phyloP scores from a whole-genome alignment of 2,797 vertebrate genomes.

The Fistularia commersonii region DNA sequence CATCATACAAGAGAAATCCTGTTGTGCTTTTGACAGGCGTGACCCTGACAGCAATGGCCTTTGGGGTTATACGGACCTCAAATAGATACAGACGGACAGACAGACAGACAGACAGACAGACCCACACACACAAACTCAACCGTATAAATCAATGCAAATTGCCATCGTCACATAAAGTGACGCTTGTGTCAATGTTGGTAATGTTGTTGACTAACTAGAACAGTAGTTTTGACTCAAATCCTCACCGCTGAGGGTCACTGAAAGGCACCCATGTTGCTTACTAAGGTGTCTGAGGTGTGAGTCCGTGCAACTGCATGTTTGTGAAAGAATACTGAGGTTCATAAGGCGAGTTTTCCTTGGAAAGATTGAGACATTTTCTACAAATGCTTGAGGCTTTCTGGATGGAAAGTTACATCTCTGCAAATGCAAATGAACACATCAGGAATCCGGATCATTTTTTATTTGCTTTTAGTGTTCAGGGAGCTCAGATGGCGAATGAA shows the following conservation, averaged over 20 bases:
- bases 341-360: constrained; percentile 31
- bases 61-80: constrained; percentile 30
- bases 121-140: too few relatives aligned
- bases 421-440: constrained; percentile 29
- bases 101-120: too few relatives aligned
- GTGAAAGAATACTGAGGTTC: constrained; percentile 15
- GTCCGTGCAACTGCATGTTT: constrained; percentile 1
- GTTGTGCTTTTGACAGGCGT: constrained; percentile 38
- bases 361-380: constrained; percentile 34
- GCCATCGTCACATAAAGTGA: constrained; percentile 18
- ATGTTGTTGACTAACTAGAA: constrained; percentile 26
- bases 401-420: constrained; percentile 32
- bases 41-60: constrained; percentile 52
- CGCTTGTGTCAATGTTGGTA: constrained; percentile 38
- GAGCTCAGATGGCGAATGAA: constrained; percentile 26
- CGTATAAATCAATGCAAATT: constrained; percentile 7
- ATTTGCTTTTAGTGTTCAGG: constrained; percentile 9
- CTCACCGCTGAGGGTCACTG: too few relatives aligned
- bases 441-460: constrained; percentile 27
- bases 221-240: constrained; percentile 13
- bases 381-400: constrained; percentile 31
- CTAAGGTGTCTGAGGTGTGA: too few relatives aligned
- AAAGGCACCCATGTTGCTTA: too few relatives aligned
- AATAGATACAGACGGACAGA: constrained; percentile 16
- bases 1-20: constrained; percentile 38